These are phyloP conservation scores for Lasioglossum zephyrum DNA, from an alignment of 2,888 invertebrate genomes.

Conservation along the genomic window DNA sequence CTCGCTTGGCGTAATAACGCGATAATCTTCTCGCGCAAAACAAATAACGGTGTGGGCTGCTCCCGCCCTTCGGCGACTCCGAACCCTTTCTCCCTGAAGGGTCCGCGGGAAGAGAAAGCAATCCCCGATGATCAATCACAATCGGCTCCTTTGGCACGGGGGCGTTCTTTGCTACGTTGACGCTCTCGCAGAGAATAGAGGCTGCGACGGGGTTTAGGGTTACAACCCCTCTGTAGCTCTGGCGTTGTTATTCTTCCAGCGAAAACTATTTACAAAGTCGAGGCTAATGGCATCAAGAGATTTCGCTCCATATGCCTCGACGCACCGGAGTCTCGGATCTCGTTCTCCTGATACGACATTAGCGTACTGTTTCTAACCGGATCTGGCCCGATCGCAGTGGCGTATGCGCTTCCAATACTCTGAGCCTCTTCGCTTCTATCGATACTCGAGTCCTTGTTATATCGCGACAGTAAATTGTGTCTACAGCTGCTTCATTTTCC, in stretches of 20 bases:
- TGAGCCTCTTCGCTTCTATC: no score
- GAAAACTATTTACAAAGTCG: constrained; percentile 84
- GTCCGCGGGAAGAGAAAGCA: constrained; percentile 55
- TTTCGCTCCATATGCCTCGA: constrained; percentile 78
- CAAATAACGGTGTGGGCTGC: constrained; percentile 74
- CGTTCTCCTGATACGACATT: constrained; percentile 61
- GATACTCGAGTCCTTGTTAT: neutral
- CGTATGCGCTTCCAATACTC: constrained; percentile 28
- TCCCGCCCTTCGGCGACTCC: constrained; percentile 55
- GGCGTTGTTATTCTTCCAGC: constrained; percentile 82
- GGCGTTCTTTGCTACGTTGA: constrained; percentile 71
- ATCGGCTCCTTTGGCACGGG: constrained; percentile 76
- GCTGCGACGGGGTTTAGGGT: constrained; percentile 68
- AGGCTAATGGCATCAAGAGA: constrained; percentile 83
- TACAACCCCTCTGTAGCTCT: constrained; percentile 70
- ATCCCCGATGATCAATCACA: constrained; percentile 82
- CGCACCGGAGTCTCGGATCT: constrained; percentile 51
- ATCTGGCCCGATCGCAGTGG: constrained; percentile 55
- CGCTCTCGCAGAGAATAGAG: constrained; percentile 69
- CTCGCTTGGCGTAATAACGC: constrained; percentile 80
- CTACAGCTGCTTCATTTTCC: neutral
- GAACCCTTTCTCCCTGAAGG: constrained; percentile 76
- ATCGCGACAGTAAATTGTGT: neutral
- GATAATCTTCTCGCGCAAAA: constrained; percentile 82
- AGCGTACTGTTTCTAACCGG: constrained; percentile 72